phyloP scores from a whole-genome alignment of 1,140 invertebrate species.

The Elysia chlorotica region DNA sequence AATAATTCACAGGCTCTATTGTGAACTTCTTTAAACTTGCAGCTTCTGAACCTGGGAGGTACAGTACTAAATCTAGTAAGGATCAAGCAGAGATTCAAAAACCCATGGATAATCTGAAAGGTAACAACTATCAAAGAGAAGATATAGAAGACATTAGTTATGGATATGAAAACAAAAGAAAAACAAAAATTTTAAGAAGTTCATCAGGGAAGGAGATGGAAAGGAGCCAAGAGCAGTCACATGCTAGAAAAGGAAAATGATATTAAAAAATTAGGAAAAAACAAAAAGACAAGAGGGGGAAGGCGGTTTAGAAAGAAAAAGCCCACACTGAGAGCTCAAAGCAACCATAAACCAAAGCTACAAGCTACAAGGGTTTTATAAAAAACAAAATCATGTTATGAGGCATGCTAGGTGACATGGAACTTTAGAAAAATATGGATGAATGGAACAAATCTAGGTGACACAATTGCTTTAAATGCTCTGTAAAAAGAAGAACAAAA shows the following conservation, averaged over 20 bases:
- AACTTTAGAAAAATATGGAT: too few relatives aligned
- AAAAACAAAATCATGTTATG: background rate
- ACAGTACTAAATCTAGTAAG: background rate
- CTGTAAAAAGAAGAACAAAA: too few relatives aligned
- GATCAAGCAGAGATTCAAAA: background rate
- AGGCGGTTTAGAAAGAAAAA: background rate
- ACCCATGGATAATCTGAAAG: background rate
- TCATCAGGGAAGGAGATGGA: background rate
- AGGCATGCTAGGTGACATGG: too few relatives aligned
- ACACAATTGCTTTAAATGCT: too few relatives aligned
- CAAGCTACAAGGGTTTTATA: background rate
- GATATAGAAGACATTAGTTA: background rate
- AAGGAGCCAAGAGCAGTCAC: background rate
- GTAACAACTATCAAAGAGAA: background rate
- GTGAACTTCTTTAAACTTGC: background rate
- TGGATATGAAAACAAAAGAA: background rate
- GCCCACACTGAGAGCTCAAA: background rate
- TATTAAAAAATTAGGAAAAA: background rate
- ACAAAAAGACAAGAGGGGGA: background rate
- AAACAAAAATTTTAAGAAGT: background rate
- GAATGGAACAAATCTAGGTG: too few relatives aligned
- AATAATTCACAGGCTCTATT: background rate
- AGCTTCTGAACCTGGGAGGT: background rate
- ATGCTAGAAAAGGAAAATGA: background rate
- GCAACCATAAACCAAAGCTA: background rate